phyloP scores from a whole-genome alignment of 1,140 invertebrate genomes.

The Bombus superbus region DNA sequence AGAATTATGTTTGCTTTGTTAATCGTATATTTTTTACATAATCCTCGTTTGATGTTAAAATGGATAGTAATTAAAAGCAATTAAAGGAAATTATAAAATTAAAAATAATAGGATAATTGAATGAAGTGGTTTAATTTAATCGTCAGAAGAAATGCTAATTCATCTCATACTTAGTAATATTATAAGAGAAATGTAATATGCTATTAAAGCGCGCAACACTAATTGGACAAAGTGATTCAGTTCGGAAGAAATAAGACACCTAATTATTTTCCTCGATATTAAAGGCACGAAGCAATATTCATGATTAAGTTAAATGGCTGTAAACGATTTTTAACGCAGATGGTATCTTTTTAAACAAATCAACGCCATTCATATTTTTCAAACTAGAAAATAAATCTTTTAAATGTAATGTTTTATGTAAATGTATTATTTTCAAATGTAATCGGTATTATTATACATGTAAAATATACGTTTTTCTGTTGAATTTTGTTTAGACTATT shows the following conservation, averaged over 20 bases:
- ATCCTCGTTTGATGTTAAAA: not conserved
- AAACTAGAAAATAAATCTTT: not conserved
- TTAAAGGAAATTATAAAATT: not conserved
- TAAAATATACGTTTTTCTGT: no score
- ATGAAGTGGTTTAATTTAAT: not conserved
- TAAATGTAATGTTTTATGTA: not conserved
- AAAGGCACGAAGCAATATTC: not conserved
- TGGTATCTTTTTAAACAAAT: not conserved
- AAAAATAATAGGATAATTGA: not conserved
- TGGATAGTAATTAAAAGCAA: no score
- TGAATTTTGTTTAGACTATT: no score
- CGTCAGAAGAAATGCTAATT: not conserved
- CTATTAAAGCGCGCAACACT: not conserved
- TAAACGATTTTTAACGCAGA: not conserved
- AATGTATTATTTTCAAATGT: no score
- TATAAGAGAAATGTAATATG: slow-evolving; percentile 4
- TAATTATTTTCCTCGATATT: not conserved
- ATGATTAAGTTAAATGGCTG: not conserved
- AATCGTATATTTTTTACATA: not conserved
- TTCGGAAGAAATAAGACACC: slow-evolving; percentile 9
- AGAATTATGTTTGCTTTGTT: not conserved
- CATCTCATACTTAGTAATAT: not conserved
- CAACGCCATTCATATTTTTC: not conserved
- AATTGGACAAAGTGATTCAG: slow-evolving; percentile 14
- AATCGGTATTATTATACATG: no score